Conservation (phyloP, 1,140 invertebrate genomes). For the Conopomorpha cramerella region DNA sequence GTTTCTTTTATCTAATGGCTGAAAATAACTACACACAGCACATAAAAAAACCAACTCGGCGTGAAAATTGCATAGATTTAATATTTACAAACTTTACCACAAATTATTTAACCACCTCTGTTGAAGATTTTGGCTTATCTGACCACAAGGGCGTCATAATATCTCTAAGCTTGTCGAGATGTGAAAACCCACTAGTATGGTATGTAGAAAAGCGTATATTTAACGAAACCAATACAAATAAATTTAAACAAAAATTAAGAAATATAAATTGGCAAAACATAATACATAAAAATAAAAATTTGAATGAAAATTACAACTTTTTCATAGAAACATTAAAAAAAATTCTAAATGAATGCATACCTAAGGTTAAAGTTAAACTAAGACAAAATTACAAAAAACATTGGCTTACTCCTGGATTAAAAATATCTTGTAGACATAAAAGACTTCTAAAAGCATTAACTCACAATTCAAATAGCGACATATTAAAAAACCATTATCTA, state of each 20-base stretch:
- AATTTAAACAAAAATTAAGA: conserved; percentile 1
- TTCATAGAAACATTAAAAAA: neutral
- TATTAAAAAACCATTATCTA: neutral
- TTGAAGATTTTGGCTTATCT: no score
- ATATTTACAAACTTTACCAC: conserved; percentile 2
- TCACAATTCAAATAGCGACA: neutral
- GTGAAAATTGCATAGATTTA: neutral
- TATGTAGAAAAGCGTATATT: neutral
- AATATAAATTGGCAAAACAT: neutral
- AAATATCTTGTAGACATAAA: no score
- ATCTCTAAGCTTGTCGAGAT: neutral
- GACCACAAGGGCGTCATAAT: no score
- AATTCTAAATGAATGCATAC: conserved; percentile 1
- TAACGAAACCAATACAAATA: neutral
- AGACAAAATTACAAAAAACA: no score
- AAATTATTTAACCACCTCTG: no score
- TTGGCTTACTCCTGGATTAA: conserved; percentile 1
- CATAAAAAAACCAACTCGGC: neutral
- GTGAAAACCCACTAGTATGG: neutral
- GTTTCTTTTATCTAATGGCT: neutral
- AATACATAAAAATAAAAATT: neutral
- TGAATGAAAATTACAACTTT: neutral
- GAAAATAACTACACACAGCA: conserved; percentile 1
- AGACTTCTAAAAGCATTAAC: conserved; percentile 1
- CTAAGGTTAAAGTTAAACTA: neutral